Conservation (phyloP, 2,113 vertebrate genomes). For the Albula glossodonta region DNA sequence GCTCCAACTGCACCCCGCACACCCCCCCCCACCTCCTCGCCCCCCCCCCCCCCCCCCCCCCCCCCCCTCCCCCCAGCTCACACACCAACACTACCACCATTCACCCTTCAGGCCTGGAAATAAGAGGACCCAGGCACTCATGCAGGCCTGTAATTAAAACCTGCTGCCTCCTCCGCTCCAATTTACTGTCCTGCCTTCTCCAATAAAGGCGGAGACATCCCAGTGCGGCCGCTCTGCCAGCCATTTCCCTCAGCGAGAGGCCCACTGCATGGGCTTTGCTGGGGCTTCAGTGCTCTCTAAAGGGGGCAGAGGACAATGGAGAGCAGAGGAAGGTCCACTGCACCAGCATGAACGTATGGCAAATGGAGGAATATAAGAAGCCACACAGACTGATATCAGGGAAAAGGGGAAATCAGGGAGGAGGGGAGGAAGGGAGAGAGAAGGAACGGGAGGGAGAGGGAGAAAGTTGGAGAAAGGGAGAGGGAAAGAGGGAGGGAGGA, state of each 20-base stretch:
- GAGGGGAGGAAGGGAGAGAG: conserved; percentile 39
- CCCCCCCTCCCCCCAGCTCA: not conserved
- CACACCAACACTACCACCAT: conserved; percentile 25
- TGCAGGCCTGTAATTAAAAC: conserved; percentile 50
- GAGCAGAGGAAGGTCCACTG: conserved; percentile 10
- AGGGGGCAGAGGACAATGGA: not conserved
- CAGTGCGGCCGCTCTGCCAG: conserved; percentile 20
- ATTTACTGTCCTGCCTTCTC: conserved; percentile 43
- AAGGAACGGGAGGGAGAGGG: conserved; percentile 41
- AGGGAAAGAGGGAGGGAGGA: conserved; percentile 42
- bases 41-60: not conserved
- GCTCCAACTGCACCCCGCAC: not conserved
- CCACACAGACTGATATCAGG: conserved; percentile 13
- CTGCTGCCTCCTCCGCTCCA: conserved; percentile 48
- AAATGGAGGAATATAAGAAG: not conserved
- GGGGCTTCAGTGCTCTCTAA: not conserved
- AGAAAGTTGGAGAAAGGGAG: conserved; percentile 21
- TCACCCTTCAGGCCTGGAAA: not conserved
- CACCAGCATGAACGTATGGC: conserved; percentile 21
- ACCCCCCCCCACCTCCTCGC: not conserved
- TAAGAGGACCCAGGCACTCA: conserved; percentile 36
- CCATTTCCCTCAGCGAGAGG: not conserved
- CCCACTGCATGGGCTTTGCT: not conserved
- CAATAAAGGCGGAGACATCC: conserved; percentile 46
- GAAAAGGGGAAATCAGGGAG: conserved; percentile 32